Base-by-base conservation (phyloP, 1,140 invertebrate species). In the Microvelia longipes region DNA sequence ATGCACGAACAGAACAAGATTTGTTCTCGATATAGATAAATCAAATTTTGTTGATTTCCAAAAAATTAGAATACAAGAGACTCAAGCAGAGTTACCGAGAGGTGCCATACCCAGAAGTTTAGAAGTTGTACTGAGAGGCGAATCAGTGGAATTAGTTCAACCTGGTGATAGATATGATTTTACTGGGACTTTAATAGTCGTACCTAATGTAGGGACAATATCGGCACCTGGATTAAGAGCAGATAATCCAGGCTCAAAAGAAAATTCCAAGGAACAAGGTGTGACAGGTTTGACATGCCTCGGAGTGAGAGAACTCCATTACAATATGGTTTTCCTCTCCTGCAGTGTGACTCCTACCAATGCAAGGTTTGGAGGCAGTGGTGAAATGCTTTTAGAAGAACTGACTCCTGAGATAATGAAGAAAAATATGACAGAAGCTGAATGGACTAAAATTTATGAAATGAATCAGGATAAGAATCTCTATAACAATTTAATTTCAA, bases 1-100 rank as follows among this genome's bases (percentile, higher is more conserved):
- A 0, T 99, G 98, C 78, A 88, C 85, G 62, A 99, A 99, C 79
- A 85, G 96, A 62, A 82, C 88, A 1, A 83, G 91, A 60, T 99
- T 99, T 77, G 85, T 90, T 79, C 79, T 99, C 67, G 92, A 99
- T 78, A 86, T 94, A 13, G 91, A 96, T 77, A 95, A 96, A 77
- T 98, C 94, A 0, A 80, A 87, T 26, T 99, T 99, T 83, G 89
- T 99, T 1, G 98, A 99, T 81, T 99, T 99, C 79, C 98, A 99
- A 84, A 99, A 98, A 84, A 88, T 98, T 2, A 85, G 96, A 73
- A 94, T 99, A 73, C 98, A 99, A 81, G 98, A 99, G 82, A 96
- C 94, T 0, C 98, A 99, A 80, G 88, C 93, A 15, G 98, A 99
- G 80, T 80, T 99, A 27, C 98, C 98, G 1, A 81, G 96, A 73